Base-by-base conservation (phyloP, 1,140 invertebrate species). In the Lucilia cuprina region DNA sequence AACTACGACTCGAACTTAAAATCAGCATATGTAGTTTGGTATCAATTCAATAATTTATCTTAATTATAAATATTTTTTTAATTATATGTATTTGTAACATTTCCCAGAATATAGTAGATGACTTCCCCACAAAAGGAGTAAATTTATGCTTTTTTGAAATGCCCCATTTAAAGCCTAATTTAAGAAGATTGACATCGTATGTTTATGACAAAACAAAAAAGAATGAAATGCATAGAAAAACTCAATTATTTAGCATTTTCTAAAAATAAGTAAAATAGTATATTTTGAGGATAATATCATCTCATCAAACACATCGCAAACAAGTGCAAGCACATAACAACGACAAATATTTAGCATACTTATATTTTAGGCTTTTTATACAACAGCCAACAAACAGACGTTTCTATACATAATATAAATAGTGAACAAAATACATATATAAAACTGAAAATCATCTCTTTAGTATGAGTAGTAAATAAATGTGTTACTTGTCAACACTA, bases 401-500 rank as follows among this genome's bases (percentile, higher is more conserved):
- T 5, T 70, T 10, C 10, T 70, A 70, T n/a, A 21, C 65, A 70
- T 8, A 19, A 21, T 70, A 70, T n/a, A 21, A n/a, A 70, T 8
- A 19, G 7, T 25, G n/a, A 0, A 70, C 3, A 70, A 70, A 19
- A 70, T 60, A 60, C 3, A 30, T 30, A 30, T 25, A 7, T 19
- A 70, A 70, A 70, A 25, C 5, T 7, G 3, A 70, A 70, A 70
- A 70, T 65, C 14, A n/a, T 1, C n/a, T 70, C 4, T 60, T 60
- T 7, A 41, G 10, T 41, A 10, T 5, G 41, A 55, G 50, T 21
- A 70, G 65, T 25, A 49, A 80, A 80, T 25, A 49, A 80, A 80
- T 25, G 77, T 80, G 77, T 80, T 80, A 80, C 77, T 80, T 80
- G 77, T 80, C 77, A 80, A 80, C 77, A 80, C 77, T 80, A 80